Evolutionary conservation across 2,888 invertebrate species (phyloP).

Genomic region (Caenorhabditis sp.): DNA sequence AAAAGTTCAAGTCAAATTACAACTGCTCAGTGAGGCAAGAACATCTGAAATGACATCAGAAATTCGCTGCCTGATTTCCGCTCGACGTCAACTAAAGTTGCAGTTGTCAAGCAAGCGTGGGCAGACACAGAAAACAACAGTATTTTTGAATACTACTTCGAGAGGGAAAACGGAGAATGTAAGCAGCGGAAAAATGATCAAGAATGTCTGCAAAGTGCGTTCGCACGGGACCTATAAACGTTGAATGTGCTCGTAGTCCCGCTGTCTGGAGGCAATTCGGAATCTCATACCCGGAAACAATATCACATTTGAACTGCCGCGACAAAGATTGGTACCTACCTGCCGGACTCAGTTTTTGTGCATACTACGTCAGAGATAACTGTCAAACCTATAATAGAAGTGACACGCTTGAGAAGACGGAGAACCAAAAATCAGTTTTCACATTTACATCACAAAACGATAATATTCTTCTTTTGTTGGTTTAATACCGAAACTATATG

Average conservation of each 20-base stretch:
- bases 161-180: no score
- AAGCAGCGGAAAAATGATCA: constrained; percentile 1
- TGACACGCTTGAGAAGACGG: no score
- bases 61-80: constrained; percentile 14
- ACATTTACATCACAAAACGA: no score
- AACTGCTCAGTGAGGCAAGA: constrained; percentile 5
- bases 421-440: no score
- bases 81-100: constrained; percentile 10
- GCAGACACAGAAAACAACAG: background rate
- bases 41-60: constrained; percentile 27
- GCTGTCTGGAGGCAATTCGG: constrained; percentile 44
- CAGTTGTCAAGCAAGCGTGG: background rate
- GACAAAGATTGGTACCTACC: constrained; percentile 5
- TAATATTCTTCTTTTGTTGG: no score
- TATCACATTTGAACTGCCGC: constrained; percentile 12
- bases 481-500: no score
- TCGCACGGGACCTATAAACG: constrained; percentile 29
- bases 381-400: no score
- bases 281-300: constrained; percentile 35
- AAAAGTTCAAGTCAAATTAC: background rate
- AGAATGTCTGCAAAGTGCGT: constrained; percentile 15
- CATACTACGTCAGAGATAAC: background rate
- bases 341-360: background rate
- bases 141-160: no score
- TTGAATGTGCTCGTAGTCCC: constrained; percentile 43